phyloP scores from a whole-genome alignment of 1,140 invertebrate species.

The Pararge aegeria region DNA sequence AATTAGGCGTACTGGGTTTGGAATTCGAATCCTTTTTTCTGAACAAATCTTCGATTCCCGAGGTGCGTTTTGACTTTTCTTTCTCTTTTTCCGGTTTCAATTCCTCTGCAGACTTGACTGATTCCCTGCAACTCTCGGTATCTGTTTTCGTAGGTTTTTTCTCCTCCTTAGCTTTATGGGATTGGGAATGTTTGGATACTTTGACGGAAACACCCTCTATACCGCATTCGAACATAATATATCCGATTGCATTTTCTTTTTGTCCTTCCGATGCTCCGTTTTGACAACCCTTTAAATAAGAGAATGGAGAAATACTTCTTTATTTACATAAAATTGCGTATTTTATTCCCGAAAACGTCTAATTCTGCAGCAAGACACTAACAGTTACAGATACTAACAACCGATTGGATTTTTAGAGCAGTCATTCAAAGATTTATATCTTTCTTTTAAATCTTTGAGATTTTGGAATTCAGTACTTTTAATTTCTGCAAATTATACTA shows the following conservation, averaged over 20 bases:
- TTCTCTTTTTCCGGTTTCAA: constrained; percentile 68
- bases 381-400: too few relatives aligned
- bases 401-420: too few relatives aligned
- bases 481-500: too few relatives aligned
- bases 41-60: constrained; percentile 76
- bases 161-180: constrained; percentile 86
- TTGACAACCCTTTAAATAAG: constrained; percentile 44
- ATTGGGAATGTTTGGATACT: constrained; percentile 87
- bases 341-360: too few relatives aligned
- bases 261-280: constrained; percentile 54
- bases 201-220: constrained; percentile 94
- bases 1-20: constrained; percentile 75
- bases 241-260: constrained; percentile 89
- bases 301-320: too few relatives aligned
- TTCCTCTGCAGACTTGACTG: constrained; percentile 78
- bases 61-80: constrained; percentile 52
- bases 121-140: constrained; percentile 75
- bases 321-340: too few relatives aligned
- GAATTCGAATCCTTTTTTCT: constrained; percentile 72
- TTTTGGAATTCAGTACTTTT: too few relatives aligned
- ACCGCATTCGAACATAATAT: constrained; percentile 98
- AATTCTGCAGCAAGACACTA: too few relatives aligned
- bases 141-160: constrained; percentile 69
- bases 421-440: too few relatives aligned
- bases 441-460: too few relatives aligned